Base-by-base conservation (phyloP, 1,140 invertebrate genomes). In the Cyclargus thomasi region DNA sequence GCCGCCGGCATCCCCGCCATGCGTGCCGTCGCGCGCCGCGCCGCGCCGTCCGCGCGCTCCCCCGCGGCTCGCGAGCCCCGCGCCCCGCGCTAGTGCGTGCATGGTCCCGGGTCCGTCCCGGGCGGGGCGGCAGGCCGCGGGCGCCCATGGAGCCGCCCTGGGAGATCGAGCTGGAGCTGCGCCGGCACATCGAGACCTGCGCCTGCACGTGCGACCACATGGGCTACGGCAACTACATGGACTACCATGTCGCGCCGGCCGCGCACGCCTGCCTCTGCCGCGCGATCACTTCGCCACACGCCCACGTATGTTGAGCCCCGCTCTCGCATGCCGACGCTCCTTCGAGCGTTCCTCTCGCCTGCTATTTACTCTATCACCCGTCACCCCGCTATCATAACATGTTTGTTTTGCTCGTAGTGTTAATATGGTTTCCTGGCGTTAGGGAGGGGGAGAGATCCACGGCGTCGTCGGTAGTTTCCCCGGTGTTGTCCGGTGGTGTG, bases 171-270 rank as follows among this genome's bases (percentile, higher is more conserved):
- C 83, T 91, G 70, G 95, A 97, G 91, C 93, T 97, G 85, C 93
- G 95, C 80, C 93, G 95, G 89, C 96, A 97, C 92, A 96, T 97
- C 85, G 94, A 96, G 88, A 93, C 94, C 80, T 97, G 96, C 88
- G 94, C 95, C 68, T 97, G 96, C 91, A 95, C 95, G 75, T 97
- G 96, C 92, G 95, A 96, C 92, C 96, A 97, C 92, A 96, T 97
- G 95, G 96, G 96, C 83, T 97, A 96, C 89, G 96, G 96, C 73
- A 96, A 96, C 92, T 96, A 95, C 85, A 95, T 96, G 94, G 95
- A 96, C 92, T 97, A 96, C 92, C 95, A 96, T 94, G 95, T 96
- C 87, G 91, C 84, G 71, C 82, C 85, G 68, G 83, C 29, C 29
- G 29, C 83, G 74, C 87, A 88, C 76, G 85, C 86, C 75, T 90